phyloP scores from a whole-genome alignment of 2,888 invertebrate species.

The Marronus borbonicus region DNA sequence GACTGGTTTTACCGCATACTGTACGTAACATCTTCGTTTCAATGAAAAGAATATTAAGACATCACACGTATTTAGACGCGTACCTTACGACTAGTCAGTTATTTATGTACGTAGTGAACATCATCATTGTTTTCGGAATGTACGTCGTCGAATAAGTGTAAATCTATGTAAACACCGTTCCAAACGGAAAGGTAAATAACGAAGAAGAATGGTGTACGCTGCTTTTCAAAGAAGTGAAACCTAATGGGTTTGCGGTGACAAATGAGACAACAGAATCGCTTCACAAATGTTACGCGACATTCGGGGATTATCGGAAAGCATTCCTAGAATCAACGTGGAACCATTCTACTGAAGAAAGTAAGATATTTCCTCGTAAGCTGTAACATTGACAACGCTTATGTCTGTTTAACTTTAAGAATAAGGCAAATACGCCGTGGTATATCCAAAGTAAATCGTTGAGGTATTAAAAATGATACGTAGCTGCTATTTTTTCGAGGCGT shows the following conservation, averaged over 20 bases:
- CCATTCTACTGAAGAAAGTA: neutral
- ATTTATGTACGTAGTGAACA: constrained; percentile 26
- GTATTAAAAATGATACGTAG: too few species aligned
- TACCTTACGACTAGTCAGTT: too few species aligned
- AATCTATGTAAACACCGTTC: constrained; percentile 49
- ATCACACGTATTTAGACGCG: neutral
- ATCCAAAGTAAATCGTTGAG: too few species aligned
- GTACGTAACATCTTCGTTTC: neutral
- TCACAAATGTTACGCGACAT: constrained; percentile 26
- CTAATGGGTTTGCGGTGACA: constrained; percentile 36
- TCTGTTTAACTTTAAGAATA: too few species aligned
- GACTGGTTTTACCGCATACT: too few species aligned
- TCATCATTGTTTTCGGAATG: constrained; percentile 42
- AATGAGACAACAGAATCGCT: constrained; percentile 28
- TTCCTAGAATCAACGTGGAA: constrained; percentile 14
- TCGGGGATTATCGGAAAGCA: constrained; percentile 18
- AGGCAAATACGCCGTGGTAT: too few species aligned
- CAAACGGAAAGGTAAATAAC: constrained; percentile 38
- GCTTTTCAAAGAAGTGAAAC: constrained; percentile 33
- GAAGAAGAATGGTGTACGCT: constrained; percentile 30
- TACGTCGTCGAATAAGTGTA: constrained; percentile 46
- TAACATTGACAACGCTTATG: too few species aligned
- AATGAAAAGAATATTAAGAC: constrained; percentile 15
- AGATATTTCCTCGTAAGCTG: neutral
- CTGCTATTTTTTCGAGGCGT: too few species aligned